Percentiles rank a stretch among this genome's conserved stretches.
These are phyloP conservation scores for Nasonia oneida DNA, from an alignment of 2,888 invertebrate species.

Conservation along the genomic window DNA sequence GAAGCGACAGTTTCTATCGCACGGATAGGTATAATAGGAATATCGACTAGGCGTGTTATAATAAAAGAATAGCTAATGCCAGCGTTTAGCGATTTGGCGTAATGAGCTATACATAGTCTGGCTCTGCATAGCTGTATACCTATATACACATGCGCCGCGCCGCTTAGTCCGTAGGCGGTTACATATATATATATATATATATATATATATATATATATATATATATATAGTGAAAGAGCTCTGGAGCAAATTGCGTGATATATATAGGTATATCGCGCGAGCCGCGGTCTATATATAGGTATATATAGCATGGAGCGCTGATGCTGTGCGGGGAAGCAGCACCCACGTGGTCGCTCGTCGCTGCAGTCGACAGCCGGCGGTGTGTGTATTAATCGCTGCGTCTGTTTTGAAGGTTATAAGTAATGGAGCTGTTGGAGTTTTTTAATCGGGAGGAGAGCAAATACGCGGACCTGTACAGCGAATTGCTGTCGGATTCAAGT, in stretches of 20 bases:
- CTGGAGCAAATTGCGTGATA: not conserved
- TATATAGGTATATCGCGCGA: not conserved
- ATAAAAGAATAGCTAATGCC: not conserved
- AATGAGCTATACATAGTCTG: not conserved
- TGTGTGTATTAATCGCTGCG: not conserved
- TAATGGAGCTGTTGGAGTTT: constrained; percentile 39
- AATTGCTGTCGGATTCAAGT: not conserved
- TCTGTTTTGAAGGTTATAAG: not conserved
- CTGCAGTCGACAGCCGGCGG: not conserved
- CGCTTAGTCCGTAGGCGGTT: not conserved
- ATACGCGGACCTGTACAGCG: not conserved
- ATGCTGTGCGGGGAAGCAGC: not conserved
- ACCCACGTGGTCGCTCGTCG: not conserved
- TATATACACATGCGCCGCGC: not conserved
- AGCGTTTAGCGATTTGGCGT: not conserved
- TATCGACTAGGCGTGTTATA: not conserved
- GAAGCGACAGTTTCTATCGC: not conserved
- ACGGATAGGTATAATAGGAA: not conserved
- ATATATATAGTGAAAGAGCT: too few species aligned
- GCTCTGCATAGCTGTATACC: not conserved
- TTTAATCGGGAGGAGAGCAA: constrained; percentile 8
- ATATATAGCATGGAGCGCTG: too few species aligned
- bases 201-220: too few species aligned
- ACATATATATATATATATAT: too few species aligned
- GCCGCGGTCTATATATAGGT: too few species aligned